Base-by-base conservation (phyloP, 1,140 invertebrate genomes). In the Musca domestica region DNA sequence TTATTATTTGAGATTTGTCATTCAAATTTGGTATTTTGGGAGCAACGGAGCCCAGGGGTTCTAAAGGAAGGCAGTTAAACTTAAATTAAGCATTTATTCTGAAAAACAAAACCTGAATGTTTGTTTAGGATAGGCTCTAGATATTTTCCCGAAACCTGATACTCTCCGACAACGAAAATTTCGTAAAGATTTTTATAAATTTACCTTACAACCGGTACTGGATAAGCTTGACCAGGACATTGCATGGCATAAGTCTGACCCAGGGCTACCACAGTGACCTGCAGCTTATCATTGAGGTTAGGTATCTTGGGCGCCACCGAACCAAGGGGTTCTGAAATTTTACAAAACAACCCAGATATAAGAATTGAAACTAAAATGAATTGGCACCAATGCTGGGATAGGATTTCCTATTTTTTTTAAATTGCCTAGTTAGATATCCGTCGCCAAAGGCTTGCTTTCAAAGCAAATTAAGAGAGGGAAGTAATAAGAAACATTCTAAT, bases 171-270 rank as follows among this genome's bases (percentile, higher is more conserved):
- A 4, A 64, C 3, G 30, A 64, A 64, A 64, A 30, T n/a, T 4
- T 5, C 5, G n/a, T 5, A 34, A n/a, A 64, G 30, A 27, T 30
- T 3, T 78, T 56, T 83, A 81, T 19, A 76, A 76, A 52, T 80
- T 85, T 86, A 88, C 87, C 88, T 88, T 82, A 87, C 86, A 70
- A 84, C 83, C 58, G 89, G 88, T 67, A 89, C 84, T n/a, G 89
- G 89, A 76, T 82, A 90, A 47, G 87, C 87, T 82, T 89, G 88
- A 67, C 88, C 89, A 41, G 87, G 86, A 80, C 90, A 92, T 78
- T 83, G 77, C 86, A 85, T 76, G 83, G 84, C 78, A 65, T 85
- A 76, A 85, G 86, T 83, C 83, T 87, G 73, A 2, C 73, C 71
- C 86, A 85, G 76, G 86, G 86, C 67, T 84, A 80, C 71, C 30